Conservation (phyloP, 2,888 invertebrate genomes). For the Agrochola lota region DNA sequence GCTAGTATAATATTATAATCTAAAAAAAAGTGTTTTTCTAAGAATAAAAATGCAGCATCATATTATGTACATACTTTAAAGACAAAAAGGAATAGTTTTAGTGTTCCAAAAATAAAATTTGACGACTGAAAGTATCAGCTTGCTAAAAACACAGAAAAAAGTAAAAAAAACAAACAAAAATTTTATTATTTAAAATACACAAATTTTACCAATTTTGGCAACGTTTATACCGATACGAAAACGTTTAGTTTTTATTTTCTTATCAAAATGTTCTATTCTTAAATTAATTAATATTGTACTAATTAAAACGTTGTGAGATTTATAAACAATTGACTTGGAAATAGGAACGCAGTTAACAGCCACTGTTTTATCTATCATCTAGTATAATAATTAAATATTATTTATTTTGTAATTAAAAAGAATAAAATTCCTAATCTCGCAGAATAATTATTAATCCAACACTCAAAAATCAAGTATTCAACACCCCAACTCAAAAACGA, state of each 20-base stretch:
- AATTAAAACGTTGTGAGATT: neutral
- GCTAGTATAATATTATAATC: neutral
- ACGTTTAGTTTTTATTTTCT: neutral
- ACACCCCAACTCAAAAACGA: neutral
- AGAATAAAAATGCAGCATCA: neutral
- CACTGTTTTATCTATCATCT: no score
- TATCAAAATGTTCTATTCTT: neutral
- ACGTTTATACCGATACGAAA: neutral
- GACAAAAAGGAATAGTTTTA: accelerated
- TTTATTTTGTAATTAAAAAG: neutral
- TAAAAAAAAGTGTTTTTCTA: neutral
- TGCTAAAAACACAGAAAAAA: neutral
- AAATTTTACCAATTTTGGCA: neutral
- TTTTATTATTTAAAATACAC: neutral
- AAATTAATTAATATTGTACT: neutral
- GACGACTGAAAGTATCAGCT: neutral
- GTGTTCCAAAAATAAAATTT: accelerated
- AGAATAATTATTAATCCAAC: neutral
- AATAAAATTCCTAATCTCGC: neutral
- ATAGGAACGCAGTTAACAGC: no score
- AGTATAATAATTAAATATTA: neutral
- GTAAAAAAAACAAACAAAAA: neutral
- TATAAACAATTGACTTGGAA: neutral
- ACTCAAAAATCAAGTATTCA: conserved; percentile 5
- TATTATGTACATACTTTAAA: neutral